Percentiles rank a stretch among this genome's conserved stretches.
Evolutionary conservation across 2,888 invertebrate species (phyloP).

Genomic region (Hyposoter dolosus): DNA sequence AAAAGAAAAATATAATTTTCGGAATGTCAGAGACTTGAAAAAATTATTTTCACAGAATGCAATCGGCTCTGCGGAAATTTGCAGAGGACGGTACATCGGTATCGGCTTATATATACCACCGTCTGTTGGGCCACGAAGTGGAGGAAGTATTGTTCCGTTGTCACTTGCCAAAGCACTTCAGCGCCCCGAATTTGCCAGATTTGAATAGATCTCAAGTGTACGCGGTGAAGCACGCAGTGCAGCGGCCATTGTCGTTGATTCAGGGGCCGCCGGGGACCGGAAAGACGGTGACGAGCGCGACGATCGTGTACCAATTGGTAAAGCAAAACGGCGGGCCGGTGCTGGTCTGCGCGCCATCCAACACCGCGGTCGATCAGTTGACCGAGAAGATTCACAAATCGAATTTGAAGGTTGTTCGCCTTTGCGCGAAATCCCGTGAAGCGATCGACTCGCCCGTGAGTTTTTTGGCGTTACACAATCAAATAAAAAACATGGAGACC

Average conservation of each 20-base stretch:
- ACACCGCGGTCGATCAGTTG: conserved; percentile 99
- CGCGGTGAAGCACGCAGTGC: conserved; percentile 99
- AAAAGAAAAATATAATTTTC: no score
- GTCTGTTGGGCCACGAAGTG: conserved; percentile 96
- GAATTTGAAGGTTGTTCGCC: conserved; percentile 95
- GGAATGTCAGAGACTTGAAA: neutral
- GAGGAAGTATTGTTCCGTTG: conserved; percentile 97
- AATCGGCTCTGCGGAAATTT: conserved; percentile 96
- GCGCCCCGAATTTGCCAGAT: conserved; percentile 98
- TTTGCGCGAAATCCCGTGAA: conserved; percentile 99
- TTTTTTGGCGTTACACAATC: conserved; percentile 98
- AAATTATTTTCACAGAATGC: conserved; percentile 90
- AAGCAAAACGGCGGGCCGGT: conserved; percentile 97
- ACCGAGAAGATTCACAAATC: conserved; percentile 99
- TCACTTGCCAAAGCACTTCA: conserved; percentile 97
- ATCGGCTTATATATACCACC: conserved; percentile 98
- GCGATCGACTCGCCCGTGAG: conserved; percentile 99
- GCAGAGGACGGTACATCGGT: conserved; percentile 98
- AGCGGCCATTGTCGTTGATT: conserved; percentile 97
- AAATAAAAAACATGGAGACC: conserved; percentile 97
- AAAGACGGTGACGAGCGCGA: conserved; percentile 99
- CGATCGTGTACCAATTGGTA: conserved; percentile 98
- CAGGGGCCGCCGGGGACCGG: conserved; percentile 99
- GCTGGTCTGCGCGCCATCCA: conserved; percentile 99
- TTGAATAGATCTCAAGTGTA: conserved; percentile 99